A percentile compares a stretch with the other conserved stretches of the same genome.
phyloP scores from a whole-genome alignment of 2,797 vertebrate genomes.

The Acanthurus tractus region DNA sequence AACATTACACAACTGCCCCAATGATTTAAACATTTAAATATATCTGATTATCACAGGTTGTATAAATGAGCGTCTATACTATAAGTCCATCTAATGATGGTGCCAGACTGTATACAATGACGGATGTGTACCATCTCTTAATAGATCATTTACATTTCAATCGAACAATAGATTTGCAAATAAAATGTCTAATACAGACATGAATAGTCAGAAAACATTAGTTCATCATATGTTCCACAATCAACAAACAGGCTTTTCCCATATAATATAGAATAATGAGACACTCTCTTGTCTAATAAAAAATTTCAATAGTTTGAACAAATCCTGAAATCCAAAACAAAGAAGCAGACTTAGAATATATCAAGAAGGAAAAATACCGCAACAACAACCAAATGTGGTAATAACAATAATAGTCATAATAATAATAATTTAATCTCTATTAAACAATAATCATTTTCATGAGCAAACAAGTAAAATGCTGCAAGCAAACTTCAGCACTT shows the following conservation, averaged over 20 bases:
- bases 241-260: constrained; percentile 91
- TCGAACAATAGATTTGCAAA: constrained; percentile 99
- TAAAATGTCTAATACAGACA: constrained; percentile 99
- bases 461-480: constrained; percentile 91
- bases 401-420: constrained; percentile 83
- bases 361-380: constrained; percentile 73
- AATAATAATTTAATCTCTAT: constrained; percentile 82
- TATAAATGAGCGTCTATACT: constrained; percentile 91
- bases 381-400: constrained; percentile 85
- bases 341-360: constrained; percentile 70
- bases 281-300: constrained; percentile 77
- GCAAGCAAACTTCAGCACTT: constrained; percentile 96
- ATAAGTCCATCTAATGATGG: constrained; percentile 98
- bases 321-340: constrained; percentile 77
- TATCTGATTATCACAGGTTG: constrained; percentile 92
- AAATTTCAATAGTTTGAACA: constrained; percentile 57
- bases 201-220: constrained; percentile 95
- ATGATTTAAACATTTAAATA: constrained; percentile 89
- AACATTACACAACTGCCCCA: constrained; percentile 77
- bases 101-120: constrained; percentile 97
- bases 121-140: constrained; percentile 97
- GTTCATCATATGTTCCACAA: constrained; percentile 94
- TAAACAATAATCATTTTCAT: constrained; percentile 85
- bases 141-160: constrained; percentile 97
- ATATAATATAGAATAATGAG: constrained; percentile 88